These are phyloP conservation scores for Diarsia rubi DNA, from an alignment of 2,888 invertebrate species.

Conservation along the genomic window DNA sequence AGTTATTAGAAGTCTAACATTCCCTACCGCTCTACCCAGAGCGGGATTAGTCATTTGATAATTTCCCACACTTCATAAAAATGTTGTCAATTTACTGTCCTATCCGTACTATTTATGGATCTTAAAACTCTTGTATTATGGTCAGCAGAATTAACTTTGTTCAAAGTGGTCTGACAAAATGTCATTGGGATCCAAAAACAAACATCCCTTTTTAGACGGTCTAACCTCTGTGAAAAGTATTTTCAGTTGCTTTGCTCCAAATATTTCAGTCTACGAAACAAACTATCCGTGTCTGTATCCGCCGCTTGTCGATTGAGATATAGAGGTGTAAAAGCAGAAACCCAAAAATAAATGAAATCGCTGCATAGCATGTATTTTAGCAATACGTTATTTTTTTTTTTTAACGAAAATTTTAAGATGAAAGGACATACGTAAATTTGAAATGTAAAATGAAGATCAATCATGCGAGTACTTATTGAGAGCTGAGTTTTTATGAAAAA, in stretches of 20 bases:
- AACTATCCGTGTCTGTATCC: not conserved
- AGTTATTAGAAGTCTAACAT: too few relatives aligned
- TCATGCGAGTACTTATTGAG: not conserved
- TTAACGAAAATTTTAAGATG: not conserved
- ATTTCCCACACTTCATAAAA: too few relatives aligned
- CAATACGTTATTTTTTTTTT: not conserved
- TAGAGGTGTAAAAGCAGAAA: not conserved
- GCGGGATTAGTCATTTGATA: too few relatives aligned
- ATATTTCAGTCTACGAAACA: not conserved
- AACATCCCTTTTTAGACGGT: not conserved
- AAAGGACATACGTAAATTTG: not conserved
- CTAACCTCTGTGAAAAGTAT: not conserved
- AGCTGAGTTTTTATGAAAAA: not conserved
- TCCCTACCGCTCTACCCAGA: too few relatives aligned
- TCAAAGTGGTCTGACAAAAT: not conserved
- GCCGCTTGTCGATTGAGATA: not conserved
- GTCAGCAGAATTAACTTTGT: not conserved
- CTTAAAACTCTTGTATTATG: not conserved
- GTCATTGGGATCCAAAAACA: not conserved
- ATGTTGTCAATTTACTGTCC: not conserved
- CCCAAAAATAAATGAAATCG: not conserved
- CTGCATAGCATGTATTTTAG: not conserved
- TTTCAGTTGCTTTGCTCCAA: not conserved
- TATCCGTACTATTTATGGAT: not conserved
- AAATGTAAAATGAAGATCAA: not conserved